phyloP scores from a whole-genome alignment of 1,140 invertebrate genomes.

The Pseudomyrmex flavicornis region DNA sequence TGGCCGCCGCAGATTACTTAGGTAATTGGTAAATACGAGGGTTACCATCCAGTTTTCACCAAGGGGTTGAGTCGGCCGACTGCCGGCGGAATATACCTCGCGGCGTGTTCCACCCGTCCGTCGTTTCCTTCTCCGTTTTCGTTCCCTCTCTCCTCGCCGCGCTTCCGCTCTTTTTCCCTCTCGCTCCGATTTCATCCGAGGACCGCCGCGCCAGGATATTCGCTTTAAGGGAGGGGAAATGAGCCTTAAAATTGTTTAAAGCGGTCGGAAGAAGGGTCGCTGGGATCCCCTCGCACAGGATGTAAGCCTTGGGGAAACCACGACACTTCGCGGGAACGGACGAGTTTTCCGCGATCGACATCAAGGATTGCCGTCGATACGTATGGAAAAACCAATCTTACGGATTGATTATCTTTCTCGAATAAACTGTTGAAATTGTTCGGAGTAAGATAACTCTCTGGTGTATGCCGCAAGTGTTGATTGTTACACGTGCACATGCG shows the following conservation, averaged over 20 bases:
- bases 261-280: slow-evolving; percentile 80
- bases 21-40: slow-evolving; percentile 86
- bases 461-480: background rate
- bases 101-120: slow-evolving; percentile 53
- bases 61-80: slow-evolving; percentile 74
- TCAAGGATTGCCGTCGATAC: slow-evolving; percentile 34
- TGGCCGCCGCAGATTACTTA: slow-evolving; percentile 84
- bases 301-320: slow-evolving; percentile 68
- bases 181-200: slow-evolving; percentile 23
- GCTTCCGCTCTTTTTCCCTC: slow-evolving; percentile 35
- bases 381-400: slow-evolving; percentile 40
- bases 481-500: background rate
- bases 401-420: slow-evolving; percentile 28
- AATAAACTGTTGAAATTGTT: background rate
- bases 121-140: slow-evolving; percentile 27
- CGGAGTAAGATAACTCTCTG: too few species aligned
- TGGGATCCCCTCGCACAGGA: slow-evolving; percentile 62
- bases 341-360: slow-evolving; percentile 34
- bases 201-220: slow-evolving; percentile 78
- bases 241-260: slow-evolving; percentile 86
- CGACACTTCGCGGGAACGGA: slow-evolving; percentile 64
- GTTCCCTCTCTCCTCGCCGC: slow-evolving; percentile 33
- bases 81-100: slow-evolving; percentile 74
- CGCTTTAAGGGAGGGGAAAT: slow-evolving; percentile 84
- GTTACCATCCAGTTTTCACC: slow-evolving; percentile 79